Evolutionary conservation across 2,888 invertebrate species (phyloP), one percentile per base, ranked within the genome.

Genomic region (Bellardia pandia): DNA sequence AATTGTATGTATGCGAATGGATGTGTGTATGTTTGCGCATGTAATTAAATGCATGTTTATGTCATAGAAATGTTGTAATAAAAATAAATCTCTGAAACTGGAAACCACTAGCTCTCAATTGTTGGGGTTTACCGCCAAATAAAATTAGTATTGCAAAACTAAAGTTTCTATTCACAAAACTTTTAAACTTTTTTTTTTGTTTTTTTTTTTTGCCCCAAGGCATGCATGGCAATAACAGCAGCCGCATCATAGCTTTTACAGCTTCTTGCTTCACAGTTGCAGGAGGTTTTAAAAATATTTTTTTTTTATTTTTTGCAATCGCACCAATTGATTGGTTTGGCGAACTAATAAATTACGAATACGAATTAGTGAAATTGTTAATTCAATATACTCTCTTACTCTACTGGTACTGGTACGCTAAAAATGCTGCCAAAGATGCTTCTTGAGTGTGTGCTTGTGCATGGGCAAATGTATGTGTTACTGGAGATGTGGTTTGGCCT

Each of bases 291-390:
- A 23, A 23, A 37, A 6, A 37, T 1, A 6, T 37, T 37, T 37
- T 33, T 58, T 8, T 23, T 8, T 56, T 56, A 23, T 23, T 13
- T 56, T 33, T 68, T 45, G 33, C 48, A 45, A 58, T 48, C 16
- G 33, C 14, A 68, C 2, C 23, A 69, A 71, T 66, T 42, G 45
- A 80, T 80, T 80, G 45, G 45, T 80, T 66, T 74, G 16, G n/a
- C 23, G 66, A 74, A 80, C 64, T 74, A 74, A 80, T 80, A 80
- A 74, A 80, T 80, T 72, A 66, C 64, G 42, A 74, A 66, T 56
- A 45, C 42, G 80, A 69, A 78, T 60, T 58, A 74, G 40, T 74
- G 30, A 72, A 64, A 74, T 42, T 79, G 16, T 71, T 64, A 58
- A 80, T 66, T 80, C 72, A 80, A 77, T 83, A 53, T 71, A 62